Conservation (phyloP, 2,113 vertebrate genomes). For the Sceloporus tristichus region DNA sequence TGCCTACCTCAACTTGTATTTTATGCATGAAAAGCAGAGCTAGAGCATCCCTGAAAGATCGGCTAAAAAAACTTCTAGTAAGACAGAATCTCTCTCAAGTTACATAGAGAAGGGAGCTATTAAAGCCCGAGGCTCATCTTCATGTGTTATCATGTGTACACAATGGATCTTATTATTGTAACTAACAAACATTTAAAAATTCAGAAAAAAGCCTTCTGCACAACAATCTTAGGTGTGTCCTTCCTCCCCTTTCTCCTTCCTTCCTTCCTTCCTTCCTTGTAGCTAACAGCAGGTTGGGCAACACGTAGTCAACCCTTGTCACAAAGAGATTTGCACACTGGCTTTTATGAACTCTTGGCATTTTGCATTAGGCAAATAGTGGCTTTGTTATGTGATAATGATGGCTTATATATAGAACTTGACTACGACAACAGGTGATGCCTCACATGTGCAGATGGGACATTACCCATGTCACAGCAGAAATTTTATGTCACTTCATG, state of each 20-base stretch:
- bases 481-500: not conserved
- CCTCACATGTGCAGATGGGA: not conserved
- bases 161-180: not conserved
- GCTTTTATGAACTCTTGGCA: constrained; percentile 20
- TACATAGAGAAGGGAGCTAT: no score
- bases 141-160: no score
- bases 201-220: not conserved
- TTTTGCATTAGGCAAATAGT: constrained; percentile 28
- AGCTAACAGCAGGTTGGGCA: not conserved
- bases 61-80: no score
- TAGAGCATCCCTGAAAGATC: no score
- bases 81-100: no score
- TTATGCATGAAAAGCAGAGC: no score
- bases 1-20: no score
- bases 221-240: not conserved
- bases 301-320: not conserved
- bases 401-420: not conserved
- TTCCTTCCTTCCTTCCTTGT: not conserved
- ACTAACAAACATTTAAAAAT: not conserved
- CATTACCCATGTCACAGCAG: not conserved
- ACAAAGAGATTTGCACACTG: constrained; percentile 17
- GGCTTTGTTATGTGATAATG: constrained; percentile 2
- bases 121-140: no score
- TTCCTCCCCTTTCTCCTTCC: not conserved
- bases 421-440: not conserved